Percentiles rank a stretch among this genome's conserved stretches.
These are phyloP conservation scores for Champsocephalus esox DNA, from an alignment of 2,797 vertebrate species.

Conservation along the genomic window DNA sequence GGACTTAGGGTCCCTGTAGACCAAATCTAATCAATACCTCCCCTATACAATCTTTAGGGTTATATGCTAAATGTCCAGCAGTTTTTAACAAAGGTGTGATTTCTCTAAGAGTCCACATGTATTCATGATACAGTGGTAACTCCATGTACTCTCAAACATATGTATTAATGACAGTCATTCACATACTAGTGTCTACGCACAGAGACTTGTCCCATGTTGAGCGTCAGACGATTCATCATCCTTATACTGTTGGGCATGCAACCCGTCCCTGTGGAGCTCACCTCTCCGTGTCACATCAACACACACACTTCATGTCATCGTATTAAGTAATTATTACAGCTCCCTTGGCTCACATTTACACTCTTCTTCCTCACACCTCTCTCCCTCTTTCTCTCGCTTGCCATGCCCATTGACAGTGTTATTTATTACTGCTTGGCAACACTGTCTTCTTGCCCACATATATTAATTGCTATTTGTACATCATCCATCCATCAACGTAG, in stretches of 20 bases:
- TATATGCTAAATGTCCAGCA: background rate
- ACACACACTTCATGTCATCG: slow-evolving; percentile 22
- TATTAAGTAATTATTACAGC: slow-evolving; percentile 52
- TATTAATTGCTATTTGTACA: slow-evolving; percentile 60
- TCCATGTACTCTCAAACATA: background rate
- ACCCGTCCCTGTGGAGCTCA: slow-evolving; percentile 50
- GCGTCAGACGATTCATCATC: slow-evolving; percentile 51
- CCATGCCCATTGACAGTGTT: slow-evolving; percentile 44
- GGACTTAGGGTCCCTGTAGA: background rate
- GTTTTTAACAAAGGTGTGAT: background rate
- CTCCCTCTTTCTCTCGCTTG: slow-evolving; percentile 15
- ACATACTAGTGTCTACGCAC: background rate
- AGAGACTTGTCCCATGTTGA: slow-evolving; percentile 20
- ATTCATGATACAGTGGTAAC: background rate
- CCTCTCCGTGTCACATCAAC: slow-evolving; percentile 26
- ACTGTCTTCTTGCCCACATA: slow-evolving; percentile 49
- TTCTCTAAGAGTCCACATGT: background rate
- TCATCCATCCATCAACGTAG: slow-evolving; percentile 59
- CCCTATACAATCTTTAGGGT: background rate
- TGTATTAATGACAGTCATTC: slow-evolving; percentile 1
- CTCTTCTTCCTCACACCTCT: slow-evolving; percentile 22
- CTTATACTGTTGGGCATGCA: slow-evolving; percentile 24
- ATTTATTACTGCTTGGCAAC: slow-evolving; percentile 60
- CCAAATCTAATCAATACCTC: slow-evolving; percentile 19
- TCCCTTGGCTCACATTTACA: slow-evolving; percentile 40